A percentile compares a stretch with the other conserved stretches of the same genome.
Conservation (phyloP, 1,140 invertebrate species). For the silkworm (Bombyx mori) region DNA sequence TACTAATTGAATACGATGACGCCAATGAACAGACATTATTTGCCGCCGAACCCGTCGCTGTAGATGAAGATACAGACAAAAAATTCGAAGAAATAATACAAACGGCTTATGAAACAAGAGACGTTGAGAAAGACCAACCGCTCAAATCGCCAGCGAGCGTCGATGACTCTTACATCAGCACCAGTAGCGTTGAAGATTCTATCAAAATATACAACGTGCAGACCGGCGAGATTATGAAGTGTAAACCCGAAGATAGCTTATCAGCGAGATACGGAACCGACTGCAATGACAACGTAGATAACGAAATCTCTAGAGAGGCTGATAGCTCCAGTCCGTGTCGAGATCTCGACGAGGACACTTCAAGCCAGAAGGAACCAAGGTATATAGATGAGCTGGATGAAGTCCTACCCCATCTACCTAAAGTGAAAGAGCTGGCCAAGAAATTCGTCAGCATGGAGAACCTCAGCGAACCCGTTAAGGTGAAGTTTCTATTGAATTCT, state of each 20-base stretch:
- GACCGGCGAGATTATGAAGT: conserved; percentile 64
- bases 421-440: conserved; percentile 65
- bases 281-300: conserved; percentile 49
- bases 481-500: conserved; percentile 8
- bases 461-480: conserved; percentile 50
- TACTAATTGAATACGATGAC: conserved; percentile 60
- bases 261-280: conserved; percentile 46
- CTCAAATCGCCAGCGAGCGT: conserved; percentile 42
- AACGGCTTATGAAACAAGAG: conserved; percentile 28
- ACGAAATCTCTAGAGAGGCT: conserved; percentile 27
- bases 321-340: conserved; percentile 33
- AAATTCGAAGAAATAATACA: conserved; percentile 59
- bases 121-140: conserved; percentile 23
- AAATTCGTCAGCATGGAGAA: conserved; percentile 63
- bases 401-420: conserved; percentile 49
- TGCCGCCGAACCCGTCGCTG: conserved; percentile 36
- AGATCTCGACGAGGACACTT: conserved; percentile 25
- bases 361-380: conserved; percentile 25
- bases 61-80: conserved; percentile 53
- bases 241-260: conserved; percentile 63
- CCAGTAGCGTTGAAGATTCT: conserved; percentile 64
- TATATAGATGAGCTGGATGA: conserved; percentile 46
- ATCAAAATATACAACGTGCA: conserved; percentile 69
- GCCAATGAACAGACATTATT: conserved; percentile 43
- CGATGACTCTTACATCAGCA: conserved; percentile 48